Evolutionary conservation across 2,113 vertebrate species (phyloP), one percentile per base, ranked within the genome.

Genomic region (Catharus fuscescens): DNA sequence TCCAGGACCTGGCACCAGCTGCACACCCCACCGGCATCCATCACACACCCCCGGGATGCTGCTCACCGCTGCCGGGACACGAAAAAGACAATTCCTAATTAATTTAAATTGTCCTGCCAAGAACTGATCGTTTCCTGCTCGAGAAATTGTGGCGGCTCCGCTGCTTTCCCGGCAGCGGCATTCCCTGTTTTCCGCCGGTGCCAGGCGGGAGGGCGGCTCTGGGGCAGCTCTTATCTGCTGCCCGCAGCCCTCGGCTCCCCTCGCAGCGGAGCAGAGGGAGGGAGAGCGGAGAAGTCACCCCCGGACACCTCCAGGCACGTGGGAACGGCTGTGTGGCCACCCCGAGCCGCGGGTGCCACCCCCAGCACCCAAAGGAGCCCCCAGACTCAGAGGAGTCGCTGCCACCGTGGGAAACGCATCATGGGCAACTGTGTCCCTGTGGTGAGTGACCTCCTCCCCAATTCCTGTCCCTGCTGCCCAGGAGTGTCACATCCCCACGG

Each of bases 371-470:
- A 17, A 7, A 4, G 2, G 57, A 25, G 26, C n/a, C 48, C 18
- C 48, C 50, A 9, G 17, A 17, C 31, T 17, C 61, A 8, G 19
- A 66, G 60, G 18, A 57, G 57, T 4, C 0, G 31, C 60, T 34
- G 70, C 74, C 6, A 0, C 3, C 32, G 53, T 8, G 44, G 71
- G 66, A 32, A 64, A 23, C 4, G 0, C 44, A 1, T 5, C 79
- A 93, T 95, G 95, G 93, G 95, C 86, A 95, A 95, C 70, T 95
- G 95, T 47, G 21, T 88, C 70, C 65, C 31, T 0, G 82, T 40
- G 95, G 92, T 93, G 71, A 93, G 95, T 45, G 83, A 36, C 47
- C 36, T 32, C 29, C 23, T 2, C 20, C 53, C 40, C 17, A 60
- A 47, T 8, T 16, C 29, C 44, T 50, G 82, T 19, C 52, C 42